Conservation (phyloP, 53 echinoderm and acorn worm species). For the Paracentrotus lividus region DNA sequence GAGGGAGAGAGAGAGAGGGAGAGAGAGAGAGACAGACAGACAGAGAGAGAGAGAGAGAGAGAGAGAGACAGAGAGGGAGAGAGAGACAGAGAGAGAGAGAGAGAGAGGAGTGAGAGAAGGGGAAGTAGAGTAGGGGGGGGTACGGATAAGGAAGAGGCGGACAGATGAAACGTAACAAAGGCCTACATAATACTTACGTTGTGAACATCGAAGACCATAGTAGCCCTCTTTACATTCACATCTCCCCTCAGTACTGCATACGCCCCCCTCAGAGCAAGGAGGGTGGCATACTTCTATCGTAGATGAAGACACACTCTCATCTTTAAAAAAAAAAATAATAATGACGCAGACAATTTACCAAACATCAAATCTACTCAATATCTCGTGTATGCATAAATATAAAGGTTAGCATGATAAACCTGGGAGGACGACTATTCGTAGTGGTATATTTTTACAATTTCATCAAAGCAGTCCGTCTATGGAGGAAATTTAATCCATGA, state of each 20-base stretch:
- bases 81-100: neutral
- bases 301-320: conserved; percentile 10
- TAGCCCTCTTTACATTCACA: conserved; percentile 63
- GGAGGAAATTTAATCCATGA: neutral
- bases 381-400: neutral
- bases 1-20: neutral
- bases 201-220: conserved; percentile 44
- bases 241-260: conserved; percentile 29
- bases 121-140: neutral
- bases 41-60: neutral
- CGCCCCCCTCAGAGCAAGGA: conserved; percentile 50
- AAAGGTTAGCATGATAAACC: neutral
- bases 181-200: neutral
- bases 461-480: neutral
- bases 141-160: neutral
- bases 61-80: neutral
- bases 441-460: neutral
- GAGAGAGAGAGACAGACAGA: neutral
- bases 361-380: neutral
- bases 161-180: neutral
- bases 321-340: neutral
- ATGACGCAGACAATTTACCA: neutral
- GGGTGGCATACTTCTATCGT: conserved; percentile 30
- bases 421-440: neutral
- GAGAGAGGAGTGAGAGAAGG: too few relatives aligned